Evolutionary conservation across 2,113 vertebrate genomes (phyloP).

Genomic region (Equus przewalskii): DNA sequence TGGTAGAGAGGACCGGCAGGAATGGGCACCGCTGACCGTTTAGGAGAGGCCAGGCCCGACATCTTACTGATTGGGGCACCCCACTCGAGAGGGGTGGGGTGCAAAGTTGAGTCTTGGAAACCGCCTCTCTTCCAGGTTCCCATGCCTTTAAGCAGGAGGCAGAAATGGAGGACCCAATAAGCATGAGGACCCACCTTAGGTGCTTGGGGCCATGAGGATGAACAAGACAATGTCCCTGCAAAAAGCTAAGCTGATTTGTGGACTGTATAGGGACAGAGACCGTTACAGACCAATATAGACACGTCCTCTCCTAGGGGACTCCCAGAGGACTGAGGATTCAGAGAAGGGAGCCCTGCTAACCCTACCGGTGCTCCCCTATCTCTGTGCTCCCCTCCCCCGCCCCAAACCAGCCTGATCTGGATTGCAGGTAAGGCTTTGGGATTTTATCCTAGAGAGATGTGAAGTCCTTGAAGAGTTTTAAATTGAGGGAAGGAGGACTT

Average conservation of each 20-base stretch:
- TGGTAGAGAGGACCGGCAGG: rapidly evolving
- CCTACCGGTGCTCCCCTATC: background rate
- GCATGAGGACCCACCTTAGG: background rate
- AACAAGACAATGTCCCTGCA: background rate
- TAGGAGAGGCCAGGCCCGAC: background rate
- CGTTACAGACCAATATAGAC: background rate
- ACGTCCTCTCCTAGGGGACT: background rate
- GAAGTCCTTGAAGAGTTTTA: background rate
- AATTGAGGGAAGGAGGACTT: background rate
- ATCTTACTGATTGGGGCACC: background rate
- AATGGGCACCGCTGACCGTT: rapidly evolving
- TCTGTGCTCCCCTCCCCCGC: background rate
- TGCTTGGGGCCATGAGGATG: background rate
- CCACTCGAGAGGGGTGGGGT: background rate
- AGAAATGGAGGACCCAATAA: background rate
- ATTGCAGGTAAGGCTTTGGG: background rate
- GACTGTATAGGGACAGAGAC: background rate
- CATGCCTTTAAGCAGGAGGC: background rate
- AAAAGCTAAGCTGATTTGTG: background rate
- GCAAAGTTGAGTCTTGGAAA: background rate
- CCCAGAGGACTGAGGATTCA: background rate
- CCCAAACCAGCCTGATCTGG: background rate
- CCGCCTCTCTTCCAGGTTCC: background rate
- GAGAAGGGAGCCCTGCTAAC: background rate
- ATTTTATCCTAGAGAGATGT: background rate